These are phyloP conservation scores for Terrapene triunguis DNA, from an alignment of 2,113 vertebrate species.

Conservation along the genomic window DNA sequence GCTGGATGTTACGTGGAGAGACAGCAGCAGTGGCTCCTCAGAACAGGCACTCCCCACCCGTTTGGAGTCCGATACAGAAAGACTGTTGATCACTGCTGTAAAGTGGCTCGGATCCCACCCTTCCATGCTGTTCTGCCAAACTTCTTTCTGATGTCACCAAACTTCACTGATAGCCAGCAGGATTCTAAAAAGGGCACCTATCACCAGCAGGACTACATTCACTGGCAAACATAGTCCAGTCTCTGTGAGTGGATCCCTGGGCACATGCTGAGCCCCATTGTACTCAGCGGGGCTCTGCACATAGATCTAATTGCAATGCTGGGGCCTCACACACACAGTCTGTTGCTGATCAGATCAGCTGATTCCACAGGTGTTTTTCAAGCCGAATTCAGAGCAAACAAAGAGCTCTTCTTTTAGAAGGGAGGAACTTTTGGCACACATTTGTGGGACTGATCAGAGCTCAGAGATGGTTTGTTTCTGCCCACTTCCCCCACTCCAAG, in stretches of 20 bases:
- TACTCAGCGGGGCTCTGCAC: neutral
- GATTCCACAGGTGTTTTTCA: rapidly evolving
- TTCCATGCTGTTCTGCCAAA: neutral
- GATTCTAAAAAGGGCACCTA: neutral
- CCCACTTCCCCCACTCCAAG: neutral
- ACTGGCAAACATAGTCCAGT: neutral
- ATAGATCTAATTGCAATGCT: neutral
- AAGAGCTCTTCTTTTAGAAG: neutral
- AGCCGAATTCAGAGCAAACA: neutral
- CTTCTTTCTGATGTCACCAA: neutral
- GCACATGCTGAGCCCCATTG: neutral
- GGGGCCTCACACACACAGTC: neutral
- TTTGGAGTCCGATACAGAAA: neutral
- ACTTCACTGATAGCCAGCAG: neutral
- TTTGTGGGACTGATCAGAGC: neutral
- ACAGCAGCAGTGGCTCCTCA: neutral
- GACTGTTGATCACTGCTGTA: neutral
- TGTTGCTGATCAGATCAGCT: neutral
- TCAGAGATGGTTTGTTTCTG: neutral
- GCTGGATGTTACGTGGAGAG: neutral
- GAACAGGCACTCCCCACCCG: neutral
- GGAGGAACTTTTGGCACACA: neutral
- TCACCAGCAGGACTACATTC: neutral
- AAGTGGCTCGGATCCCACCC: neutral
- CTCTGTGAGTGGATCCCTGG: neutral